A percentile compares a stretch with the other conserved stretches of the same genome.
Conservation (phyloP, 2,113 vertebrate species). For the Laticauda colubrina region DNA sequence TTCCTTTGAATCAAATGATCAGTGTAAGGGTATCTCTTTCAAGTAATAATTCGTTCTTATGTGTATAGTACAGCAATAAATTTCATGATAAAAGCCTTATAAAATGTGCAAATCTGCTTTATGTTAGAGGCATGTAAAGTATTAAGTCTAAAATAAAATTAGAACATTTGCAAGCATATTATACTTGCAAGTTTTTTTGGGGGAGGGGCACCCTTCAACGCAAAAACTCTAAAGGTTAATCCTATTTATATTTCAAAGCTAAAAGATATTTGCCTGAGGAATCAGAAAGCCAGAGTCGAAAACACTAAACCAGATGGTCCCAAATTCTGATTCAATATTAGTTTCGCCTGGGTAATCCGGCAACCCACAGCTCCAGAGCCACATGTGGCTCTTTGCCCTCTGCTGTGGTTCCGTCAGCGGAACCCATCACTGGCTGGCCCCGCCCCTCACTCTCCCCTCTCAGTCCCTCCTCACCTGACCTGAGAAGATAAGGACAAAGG, state of each 20-base stretch:
- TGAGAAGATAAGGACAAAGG: too few relatives aligned
- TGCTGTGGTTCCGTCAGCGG: too few relatives aligned
- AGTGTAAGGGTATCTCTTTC: not conserved
- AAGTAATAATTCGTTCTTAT: not conserved
- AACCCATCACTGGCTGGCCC: too few relatives aligned
- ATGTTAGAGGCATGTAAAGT: not conserved
- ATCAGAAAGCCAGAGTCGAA: not conserved
- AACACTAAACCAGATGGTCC: not conserved
- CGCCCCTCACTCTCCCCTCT: too few relatives aligned
- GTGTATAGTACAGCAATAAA: not conserved
- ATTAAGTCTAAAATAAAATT: not conserved
- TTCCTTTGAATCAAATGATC: not conserved
- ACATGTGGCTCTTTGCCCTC: too few relatives aligned
- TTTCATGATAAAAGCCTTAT: not conserved
- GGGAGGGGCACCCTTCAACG: not conserved
- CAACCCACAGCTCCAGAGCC: too few relatives aligned
- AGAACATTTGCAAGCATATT: not conserved
- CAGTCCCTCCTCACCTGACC: too few relatives aligned
- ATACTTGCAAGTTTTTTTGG: not conserved
- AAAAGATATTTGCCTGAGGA: not conserved
- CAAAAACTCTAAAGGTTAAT: not conserved
- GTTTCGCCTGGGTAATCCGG: too few relatives aligned
- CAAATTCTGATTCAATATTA: not conserved
- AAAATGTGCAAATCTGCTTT: not conserved
- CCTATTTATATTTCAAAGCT: not conserved